phyloP scores from a whole-genome alignment of 1,140 invertebrate species.

The Hetaerina americana region DNA sequence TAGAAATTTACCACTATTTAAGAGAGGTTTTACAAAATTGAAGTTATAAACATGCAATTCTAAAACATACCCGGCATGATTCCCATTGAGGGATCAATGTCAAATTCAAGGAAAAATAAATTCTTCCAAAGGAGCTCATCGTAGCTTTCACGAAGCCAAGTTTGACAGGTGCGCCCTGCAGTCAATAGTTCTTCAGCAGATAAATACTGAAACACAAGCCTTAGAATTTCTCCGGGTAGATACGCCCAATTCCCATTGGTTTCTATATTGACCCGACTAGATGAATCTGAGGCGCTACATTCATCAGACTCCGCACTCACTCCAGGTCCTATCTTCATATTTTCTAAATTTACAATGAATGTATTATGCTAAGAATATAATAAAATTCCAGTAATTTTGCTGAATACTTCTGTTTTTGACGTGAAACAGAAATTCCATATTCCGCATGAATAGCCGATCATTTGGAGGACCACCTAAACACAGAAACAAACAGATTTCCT shows the following conservation, averaged over 20 bases:
- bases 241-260: slow-evolving; percentile 36
- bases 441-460: too few species aligned
- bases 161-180: slow-evolving; percentile 39
- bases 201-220: slow-evolving; percentile 52
- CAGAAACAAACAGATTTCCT: too few species aligned
- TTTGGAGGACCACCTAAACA: too few species aligned
- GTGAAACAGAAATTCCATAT: too few species aligned
- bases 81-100: slow-evolving; percentile 44
- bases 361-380: too few species aligned
- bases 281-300: not conserved
- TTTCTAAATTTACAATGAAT: too few species aligned
- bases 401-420: too few species aligned
- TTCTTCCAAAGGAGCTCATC: slow-evolving; percentile 58
- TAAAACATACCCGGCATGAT: slow-evolving; percentile 43
- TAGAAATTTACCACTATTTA: slow-evolving; percentile 4
- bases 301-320: too few species aligned
- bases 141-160: slow-evolving; percentile 44
- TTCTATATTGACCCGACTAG: not conserved
- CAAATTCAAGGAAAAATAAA: slow-evolving; percentile 49
- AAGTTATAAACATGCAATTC: not conserved
- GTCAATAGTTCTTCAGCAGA: slow-evolving; percentile 40
- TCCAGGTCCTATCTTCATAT: too few species aligned
- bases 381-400: too few species aligned
- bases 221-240: slow-evolving; percentile 51
- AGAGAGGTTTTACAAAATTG: slow-evolving; percentile 12